These are phyloP conservation scores for Acleris holmiana DNA, from an alignment of 2,888 invertebrate species.

Conservation along the genomic window DNA sequence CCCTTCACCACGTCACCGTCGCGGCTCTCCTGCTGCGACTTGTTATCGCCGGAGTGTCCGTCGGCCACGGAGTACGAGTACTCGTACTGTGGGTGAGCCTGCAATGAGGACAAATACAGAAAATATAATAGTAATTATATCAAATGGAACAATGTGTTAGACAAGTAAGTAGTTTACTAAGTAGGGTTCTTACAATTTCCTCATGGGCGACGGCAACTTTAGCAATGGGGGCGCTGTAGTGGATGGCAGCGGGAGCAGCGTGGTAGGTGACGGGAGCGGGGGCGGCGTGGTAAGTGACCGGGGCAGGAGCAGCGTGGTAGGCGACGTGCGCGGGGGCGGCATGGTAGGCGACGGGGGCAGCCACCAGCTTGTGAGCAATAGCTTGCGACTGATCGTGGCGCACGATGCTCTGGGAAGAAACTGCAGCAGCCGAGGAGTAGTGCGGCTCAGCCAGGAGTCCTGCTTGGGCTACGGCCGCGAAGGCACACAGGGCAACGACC, in stretches of 20 bases:
- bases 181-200: too few species aligned
- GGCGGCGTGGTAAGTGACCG: constrained; percentile 37
- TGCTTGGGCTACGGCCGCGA: constrained; percentile 34
- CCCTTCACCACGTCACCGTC: constrained; percentile 80
- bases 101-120: too few species aligned
- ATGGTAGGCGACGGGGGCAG: constrained; percentile 58
- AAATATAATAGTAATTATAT: too few species aligned
- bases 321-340: constrained; percentile 55
- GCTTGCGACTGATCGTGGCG: constrained; percentile 38
- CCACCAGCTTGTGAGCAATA: constrained; percentile 39
- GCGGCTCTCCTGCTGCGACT: constrained; percentile 65
- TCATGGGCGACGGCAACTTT: constrained; percentile 52
- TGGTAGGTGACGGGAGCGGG: constrained; percentile 33
- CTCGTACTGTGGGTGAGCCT: constrained; percentile 62
- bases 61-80: constrained; percentile 70
- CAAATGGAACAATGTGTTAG: too few species aligned
- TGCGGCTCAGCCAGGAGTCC: constrained; percentile 54
- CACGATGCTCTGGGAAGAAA: constrained; percentile 46
- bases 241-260: constrained; percentile 49
- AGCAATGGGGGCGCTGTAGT: constrained; percentile 46
- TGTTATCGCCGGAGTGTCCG: constrained; percentile 69
- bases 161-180: too few species aligned
- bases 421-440: constrained; percentile 43
- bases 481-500: constrained; percentile 26
- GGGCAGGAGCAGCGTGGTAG: constrained; percentile 37